Base-by-base conservation (phyloP, 2,888 invertebrate species). In the Prosapia bicincta region DNA sequence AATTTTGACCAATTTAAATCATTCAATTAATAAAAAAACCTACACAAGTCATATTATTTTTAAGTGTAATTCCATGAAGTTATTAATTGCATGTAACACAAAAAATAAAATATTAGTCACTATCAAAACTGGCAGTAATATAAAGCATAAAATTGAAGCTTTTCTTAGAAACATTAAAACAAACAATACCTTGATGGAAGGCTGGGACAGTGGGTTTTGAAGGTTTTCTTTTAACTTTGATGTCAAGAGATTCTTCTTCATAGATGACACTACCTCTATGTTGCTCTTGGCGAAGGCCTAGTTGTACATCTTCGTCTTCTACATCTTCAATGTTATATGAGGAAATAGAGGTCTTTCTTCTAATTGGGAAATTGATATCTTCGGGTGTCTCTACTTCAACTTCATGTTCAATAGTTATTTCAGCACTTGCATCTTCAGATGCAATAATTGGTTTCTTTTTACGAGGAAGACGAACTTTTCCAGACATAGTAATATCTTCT, bases 401-500 rank as follows among this genome's bases (percentile, higher is more conserved):
- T 85, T 90, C 84, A 85, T 90, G 88, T 70, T 88, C 87, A 69
- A 92, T 86, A 83, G 91, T 92, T 77, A 92, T 89, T 86, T 94
- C 93, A 24, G 80, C 77, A 75, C 91, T 91, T 23, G 91, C 88
- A 85, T 92, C 94, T 85, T 95, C 95, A 13, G 88, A 89, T 83
- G 91, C 93, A 0, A 93, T 93, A 76, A 90, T 89, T 72, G 91
- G 91, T 79, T 90, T 90, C 74, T 88, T 90, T 82, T 92, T 93
- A 28, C 84, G 81, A 83, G 92, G 93, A 7, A 95, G 82, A 85
- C 92, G 93, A 0, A 95, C 91, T 85, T 93, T 94, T 76, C 93
- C 93, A 2, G 93, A 91, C 91, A 95, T 92, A 9, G 93, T 93
- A 80, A 95, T 92, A 85, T 95, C 94, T 87, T 95, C 95, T 85